phyloP scores from a whole-genome alignment of 2,113 vertebrate genomes.

The Cercocebus atys region DNA sequence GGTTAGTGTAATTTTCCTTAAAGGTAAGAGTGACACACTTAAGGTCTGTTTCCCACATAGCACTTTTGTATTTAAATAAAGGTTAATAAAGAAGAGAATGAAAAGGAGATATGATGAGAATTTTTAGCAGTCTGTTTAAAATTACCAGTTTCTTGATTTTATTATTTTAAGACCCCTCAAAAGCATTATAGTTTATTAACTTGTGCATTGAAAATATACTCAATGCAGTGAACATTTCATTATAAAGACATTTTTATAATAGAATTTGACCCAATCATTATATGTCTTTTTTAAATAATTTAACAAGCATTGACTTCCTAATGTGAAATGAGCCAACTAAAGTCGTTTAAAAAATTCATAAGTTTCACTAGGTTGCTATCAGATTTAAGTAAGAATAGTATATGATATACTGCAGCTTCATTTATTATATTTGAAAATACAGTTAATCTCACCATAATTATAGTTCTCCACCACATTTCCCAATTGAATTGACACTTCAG shows the following conservation, averaged over 20 bases:
- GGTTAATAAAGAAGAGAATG: background rate
- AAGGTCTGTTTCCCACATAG: background rate
- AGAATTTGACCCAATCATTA: constrained; percentile 48
- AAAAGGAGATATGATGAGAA: background rate
- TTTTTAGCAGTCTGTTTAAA: constrained; percentile 12
- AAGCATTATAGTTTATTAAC: constrained; percentile 10
- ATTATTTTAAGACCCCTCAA: background rate
- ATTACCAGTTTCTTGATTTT: constrained; percentile 1
- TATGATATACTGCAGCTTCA: constrained; percentile 46
- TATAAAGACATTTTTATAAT: constrained; percentile 15
- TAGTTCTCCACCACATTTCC: background rate
- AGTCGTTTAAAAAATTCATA: constrained; percentile 60
- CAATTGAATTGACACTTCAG: constrained; percentile 1
- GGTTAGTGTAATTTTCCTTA: constrained; percentile 20
- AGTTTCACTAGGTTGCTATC: constrained; percentile 53
- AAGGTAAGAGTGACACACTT: background rate
- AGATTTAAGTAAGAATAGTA: constrained; percentile 65
- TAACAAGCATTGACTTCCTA: constrained; percentile 61
- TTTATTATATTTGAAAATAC: constrained; percentile 42
- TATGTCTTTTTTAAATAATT: constrained; percentile 62
- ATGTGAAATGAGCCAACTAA: constrained; percentile 65
- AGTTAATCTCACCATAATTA: constrained; percentile 40
- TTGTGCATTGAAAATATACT: constrained; percentile 17
- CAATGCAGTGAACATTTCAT: constrained; percentile 7
- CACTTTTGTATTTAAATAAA: background rate